Base-by-base conservation (phyloP, 1,140 invertebrate genomes). In the Drosophila pectinifera region DNA sequence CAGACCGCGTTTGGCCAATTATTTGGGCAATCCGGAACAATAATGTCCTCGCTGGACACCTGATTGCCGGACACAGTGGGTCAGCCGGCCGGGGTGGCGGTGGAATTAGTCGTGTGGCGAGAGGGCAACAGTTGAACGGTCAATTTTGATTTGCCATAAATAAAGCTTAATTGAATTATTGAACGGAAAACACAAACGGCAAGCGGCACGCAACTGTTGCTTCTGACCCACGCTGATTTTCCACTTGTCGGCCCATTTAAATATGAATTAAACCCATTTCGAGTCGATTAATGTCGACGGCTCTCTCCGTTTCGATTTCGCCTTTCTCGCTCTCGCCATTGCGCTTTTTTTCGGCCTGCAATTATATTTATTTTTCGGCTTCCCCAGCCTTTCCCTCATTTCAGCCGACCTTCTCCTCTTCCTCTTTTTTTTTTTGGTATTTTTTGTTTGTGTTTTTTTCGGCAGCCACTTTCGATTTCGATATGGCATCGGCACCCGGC, bases 261-360 rank as follows among this genome's bases (percentile, higher is more conserved):
- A 88, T 89, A 88, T 88, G 83, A 88, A 89, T 88, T 89, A 88
- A 88, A 72, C 76, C 83, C 83, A 83, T 84, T 89, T 73, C 76
- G 80, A 80, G 80, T 89, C 83, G 83, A 88, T 88, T 89, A 88
- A 89, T 88, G 79, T 80, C 80, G 76, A 82, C 84, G 76, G 51
- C 59, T 89, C 69, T 76, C 69, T 76, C 58, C 76, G 55, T 54
- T 58, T 56, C 73, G 73, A 54, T 54, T 76, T 76, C 73, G 48
- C 28, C 62, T 24, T 39, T 51, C 26, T 36, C 26, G 14, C 20
- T 28, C 20, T 48, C 53, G 24, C 58, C 41, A 56, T 31, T 67
- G 42, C 58, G 46, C 54, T 61, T 59, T 38, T 65, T 63, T 75
- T 62, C 43, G 26, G 53, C 42, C 54, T 80, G 81, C 81, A 84